These are phyloP conservation scores for Ficedula albicollis DNA, from an alignment of 2,797 vertebrate genomes.

Conservation along the genomic window DNA sequence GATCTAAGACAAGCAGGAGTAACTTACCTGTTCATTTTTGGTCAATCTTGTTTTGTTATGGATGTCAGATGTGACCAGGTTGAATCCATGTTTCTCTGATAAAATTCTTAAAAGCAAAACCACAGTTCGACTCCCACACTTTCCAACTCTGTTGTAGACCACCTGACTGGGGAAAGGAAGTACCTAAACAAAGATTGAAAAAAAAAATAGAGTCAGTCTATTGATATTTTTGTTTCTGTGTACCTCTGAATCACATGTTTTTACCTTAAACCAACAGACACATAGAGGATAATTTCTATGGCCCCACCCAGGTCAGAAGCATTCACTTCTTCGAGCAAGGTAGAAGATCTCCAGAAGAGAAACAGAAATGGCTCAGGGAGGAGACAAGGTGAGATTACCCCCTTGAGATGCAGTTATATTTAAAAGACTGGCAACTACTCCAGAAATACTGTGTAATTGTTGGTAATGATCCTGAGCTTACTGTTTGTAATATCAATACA, in stretches of 20 bases:
- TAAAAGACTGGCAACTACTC: background rate
- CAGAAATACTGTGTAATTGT: background rate
- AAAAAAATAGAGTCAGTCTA: background rate
- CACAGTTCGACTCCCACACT: slow-evolving; percentile 97
- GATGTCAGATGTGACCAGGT: slow-evolving; percentile 94
- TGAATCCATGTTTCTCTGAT: slow-evolving; percentile 94
- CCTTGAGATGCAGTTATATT: background rate
- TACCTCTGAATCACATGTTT: background rate
- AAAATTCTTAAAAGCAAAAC: slow-evolving; percentile 92
- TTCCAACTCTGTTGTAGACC: slow-evolving; percentile 98
- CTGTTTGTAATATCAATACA: background rate
- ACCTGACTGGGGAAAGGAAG: slow-evolving; percentile 97
- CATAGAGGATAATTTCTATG: background rate
- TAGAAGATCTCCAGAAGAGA: background rate
- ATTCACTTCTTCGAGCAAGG: background rate
- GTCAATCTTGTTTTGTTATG: slow-evolving; percentile 98
- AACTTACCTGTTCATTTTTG: slow-evolving; percentile 92
- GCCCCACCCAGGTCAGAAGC: background rate
- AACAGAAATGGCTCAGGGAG: background rate
- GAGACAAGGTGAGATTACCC: background rate
- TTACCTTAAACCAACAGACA: background rate
- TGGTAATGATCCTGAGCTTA: background rate
- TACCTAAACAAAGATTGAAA: slow-evolving; percentile 74
- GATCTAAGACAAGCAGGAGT: background rate
- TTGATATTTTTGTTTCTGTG: background rate